Evolutionary conservation across 1,140 invertebrate genomes (phyloP).

Genomic region (Paraescarpia echinospica): DNA sequence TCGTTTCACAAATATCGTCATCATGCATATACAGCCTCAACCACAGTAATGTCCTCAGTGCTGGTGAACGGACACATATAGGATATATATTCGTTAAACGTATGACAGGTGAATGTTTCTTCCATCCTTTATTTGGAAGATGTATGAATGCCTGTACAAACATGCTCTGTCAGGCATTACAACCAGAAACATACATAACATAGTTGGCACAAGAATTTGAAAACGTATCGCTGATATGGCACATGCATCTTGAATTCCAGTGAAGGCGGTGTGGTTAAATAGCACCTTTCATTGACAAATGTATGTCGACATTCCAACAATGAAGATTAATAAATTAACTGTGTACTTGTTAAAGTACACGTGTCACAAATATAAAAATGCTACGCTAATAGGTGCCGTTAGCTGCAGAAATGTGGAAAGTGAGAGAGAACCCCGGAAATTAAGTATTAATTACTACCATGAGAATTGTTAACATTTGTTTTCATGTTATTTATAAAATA

Average conservation of each 20-base stretch:
- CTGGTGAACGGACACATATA: neutral
- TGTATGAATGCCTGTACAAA: neutral
- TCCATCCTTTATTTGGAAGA: neutral
- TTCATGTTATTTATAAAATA: neutral
- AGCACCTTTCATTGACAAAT: neutral
- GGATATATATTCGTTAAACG: neutral
- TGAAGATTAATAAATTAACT: slow-evolving; percentile 1
- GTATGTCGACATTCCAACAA: neutral
- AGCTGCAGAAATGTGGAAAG: neutral
- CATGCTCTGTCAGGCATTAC: neutral
- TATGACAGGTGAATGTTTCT: neutral
- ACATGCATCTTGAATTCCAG: neutral
- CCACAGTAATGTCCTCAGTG: neutral
- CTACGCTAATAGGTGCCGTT: too few species aligned
- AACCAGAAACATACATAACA: neutral
- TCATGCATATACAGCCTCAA: neutral
- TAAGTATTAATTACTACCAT: neutral
- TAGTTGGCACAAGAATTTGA: neutral
- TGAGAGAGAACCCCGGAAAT: neutral
- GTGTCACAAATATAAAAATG: neutral
- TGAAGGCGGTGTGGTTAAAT: neutral
- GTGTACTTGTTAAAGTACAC: neutral
- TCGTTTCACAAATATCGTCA: neutral
- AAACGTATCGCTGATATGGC: neutral
- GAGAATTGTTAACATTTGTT: neutral